A percentile compares a stretch with the other conserved stretches of the same genome.
Conservation (phyloP, 2,888 invertebrate species). For the Tineola bisselliella region DNA sequence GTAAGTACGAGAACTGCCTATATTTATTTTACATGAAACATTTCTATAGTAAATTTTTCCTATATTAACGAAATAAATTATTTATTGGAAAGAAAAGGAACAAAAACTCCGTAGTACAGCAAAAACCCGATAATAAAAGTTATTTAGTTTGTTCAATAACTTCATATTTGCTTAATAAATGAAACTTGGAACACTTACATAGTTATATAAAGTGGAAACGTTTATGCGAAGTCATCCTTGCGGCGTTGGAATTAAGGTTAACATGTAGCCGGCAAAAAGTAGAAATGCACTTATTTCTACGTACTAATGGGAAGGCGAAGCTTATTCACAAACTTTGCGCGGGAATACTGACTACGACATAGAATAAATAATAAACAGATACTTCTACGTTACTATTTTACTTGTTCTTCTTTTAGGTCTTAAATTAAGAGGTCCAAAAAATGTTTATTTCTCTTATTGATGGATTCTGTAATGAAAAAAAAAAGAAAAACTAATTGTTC, state of each 20-base stretch:
- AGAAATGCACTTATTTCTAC: background rate
- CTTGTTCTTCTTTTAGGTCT: too few relatives aligned
- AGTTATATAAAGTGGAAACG: background rate
- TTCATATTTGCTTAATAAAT: background rate
- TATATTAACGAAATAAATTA: too few relatives aligned
- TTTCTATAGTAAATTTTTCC: too few relatives aligned
- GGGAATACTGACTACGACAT: background rate
- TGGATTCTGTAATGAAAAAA: too few relatives aligned
- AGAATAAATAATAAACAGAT: background rate
- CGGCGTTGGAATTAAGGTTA: background rate
- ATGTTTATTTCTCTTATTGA: too few relatives aligned
- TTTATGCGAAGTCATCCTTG: background rate
- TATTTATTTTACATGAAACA: too few relatives aligned
- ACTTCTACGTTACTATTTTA: too few relatives aligned
- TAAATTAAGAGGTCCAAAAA: too few relatives aligned
- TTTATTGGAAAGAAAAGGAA: too few relatives aligned
- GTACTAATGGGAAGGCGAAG: background rate
- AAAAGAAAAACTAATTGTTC: too few relatives aligned
- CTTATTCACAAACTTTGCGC: slow-evolving; percentile 1
- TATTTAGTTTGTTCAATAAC: background rate
- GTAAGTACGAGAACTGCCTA: too few relatives aligned
- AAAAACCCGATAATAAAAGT: background rate
- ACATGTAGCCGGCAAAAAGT: background rate
- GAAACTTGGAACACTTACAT: background rate
- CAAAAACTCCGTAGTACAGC: background rate